These are phyloP conservation scores for Sitophilus oryzae DNA, from an alignment of 1,140 invertebrate species.

Conservation along the genomic window DNA sequence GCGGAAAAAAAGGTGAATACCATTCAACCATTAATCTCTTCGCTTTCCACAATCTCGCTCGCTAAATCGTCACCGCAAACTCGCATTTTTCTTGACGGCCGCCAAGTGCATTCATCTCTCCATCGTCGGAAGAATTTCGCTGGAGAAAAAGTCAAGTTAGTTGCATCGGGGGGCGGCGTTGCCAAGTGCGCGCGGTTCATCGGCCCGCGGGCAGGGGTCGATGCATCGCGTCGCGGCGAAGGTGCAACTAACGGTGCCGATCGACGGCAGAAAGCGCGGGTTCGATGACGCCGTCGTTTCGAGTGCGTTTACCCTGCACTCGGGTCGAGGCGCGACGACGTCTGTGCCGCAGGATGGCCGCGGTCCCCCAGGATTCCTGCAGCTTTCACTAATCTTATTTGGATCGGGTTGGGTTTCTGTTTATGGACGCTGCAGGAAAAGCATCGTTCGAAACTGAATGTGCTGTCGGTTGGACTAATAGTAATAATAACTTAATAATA, in stretches of 20 bases:
- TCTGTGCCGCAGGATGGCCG: slow-evolving; percentile 2
- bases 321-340: neutral
- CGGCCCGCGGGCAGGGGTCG: slow-evolving; percentile 21
- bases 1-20: too few species aligned
- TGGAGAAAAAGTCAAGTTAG: too few species aligned
- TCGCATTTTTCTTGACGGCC: too few species aligned
- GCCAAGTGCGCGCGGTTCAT: slow-evolving; percentile 8
- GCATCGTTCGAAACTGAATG: too few species aligned
- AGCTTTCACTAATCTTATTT: neutral
- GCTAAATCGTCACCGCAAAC: too few species aligned
- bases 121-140: neutral
- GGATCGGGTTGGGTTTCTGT: neutral
- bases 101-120: too few species aligned
- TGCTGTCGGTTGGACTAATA: too few species aligned
- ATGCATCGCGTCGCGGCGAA: slow-evolving; percentile 18
- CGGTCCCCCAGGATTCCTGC: neutral
- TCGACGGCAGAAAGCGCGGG: slow-evolving; percentile 12
- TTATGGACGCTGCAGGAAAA: neutral
- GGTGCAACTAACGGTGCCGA: slow-evolving; percentile 21
- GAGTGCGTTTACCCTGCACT: slow-evolving; percentile 18
- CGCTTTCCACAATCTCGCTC: too few species aligned
- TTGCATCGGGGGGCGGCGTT: neutral
- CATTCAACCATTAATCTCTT: too few species aligned
- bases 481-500: too few species aligned
- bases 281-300: slow-evolving; percentile 10